A percentile compares a stretch with the other conserved stretches of the same genome.
These are phyloP conservation scores for Progne subis DNA, from an alignment of 2,113 vertebrate genomes.

Conservation along the genomic window DNA sequence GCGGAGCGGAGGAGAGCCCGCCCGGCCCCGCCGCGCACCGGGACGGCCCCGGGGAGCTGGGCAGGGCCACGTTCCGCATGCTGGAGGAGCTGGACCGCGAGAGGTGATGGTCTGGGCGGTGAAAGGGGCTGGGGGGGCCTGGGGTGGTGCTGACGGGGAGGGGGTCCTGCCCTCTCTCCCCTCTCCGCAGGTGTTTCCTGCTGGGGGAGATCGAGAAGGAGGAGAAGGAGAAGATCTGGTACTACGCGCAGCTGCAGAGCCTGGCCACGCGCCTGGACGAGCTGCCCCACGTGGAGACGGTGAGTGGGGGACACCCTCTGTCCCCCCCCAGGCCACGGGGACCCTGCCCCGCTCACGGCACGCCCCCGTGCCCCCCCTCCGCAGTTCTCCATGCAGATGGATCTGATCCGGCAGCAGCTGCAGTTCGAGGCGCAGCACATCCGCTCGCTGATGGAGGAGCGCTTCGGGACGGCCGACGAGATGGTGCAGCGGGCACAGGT, in stretches of 20 bases:
- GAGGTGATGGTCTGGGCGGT: background rate
- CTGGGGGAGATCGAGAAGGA: conserved; percentile 93
- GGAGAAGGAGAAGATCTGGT: conserved; percentile 93
- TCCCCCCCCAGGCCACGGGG: rapidly evolving
- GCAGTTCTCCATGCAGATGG: conserved; percentile 96
- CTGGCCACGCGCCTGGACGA: conserved; percentile 89
- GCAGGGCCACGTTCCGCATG: conserved; percentile 75
- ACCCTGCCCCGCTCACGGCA: rapidly evolving
- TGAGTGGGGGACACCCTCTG: conserved; percentile 26
- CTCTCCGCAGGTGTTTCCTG: conserved; percentile 80
- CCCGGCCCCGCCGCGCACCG: conserved; percentile 40
- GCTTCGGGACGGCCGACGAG: conserved; percentile 89
- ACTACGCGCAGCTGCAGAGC: conserved; percentile 89
- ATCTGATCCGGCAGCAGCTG: conserved; percentile 94
- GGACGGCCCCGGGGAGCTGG: conserved; percentile 76
- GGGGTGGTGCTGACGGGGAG: rapidly evolving
- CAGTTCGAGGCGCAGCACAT: conserved; percentile 93
- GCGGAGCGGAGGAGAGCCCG: conserved; percentile 40
- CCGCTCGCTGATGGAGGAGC: conserved; percentile 90
- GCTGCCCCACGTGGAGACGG: conserved; percentile 91
- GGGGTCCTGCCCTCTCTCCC: background rate
- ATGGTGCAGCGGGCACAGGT: conserved; percentile 93
- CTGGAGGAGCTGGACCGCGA: conserved; percentile 79
- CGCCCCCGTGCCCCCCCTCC: background rate
- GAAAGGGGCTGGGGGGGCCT: rapidly evolving